These are phyloP conservation scores for Recurvirostra avosetta DNA, from an alignment of 2,113 vertebrate species.

Conservation along the genomic window DNA sequence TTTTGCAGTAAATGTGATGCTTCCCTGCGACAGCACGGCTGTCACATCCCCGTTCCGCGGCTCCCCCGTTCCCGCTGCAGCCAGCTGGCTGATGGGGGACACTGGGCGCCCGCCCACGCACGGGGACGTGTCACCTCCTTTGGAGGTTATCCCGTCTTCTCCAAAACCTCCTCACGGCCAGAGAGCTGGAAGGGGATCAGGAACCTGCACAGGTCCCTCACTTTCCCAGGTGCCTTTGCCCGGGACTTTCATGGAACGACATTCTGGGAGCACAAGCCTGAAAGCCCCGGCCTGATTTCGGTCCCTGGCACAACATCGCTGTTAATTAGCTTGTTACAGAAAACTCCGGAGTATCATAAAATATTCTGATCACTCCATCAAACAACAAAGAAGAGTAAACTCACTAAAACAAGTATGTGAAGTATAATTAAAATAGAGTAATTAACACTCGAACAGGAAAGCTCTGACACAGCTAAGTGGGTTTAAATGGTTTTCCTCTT, in stretches of 20 bases:
- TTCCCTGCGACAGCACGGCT: not conserved
- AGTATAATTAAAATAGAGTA: not conserved
- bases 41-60: too few relatives aligned
- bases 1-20: rapidly evolving
- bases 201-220: not conserved
- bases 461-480: not conserved
- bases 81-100: too few relatives aligned
- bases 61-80: too few relatives aligned
- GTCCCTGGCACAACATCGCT: not conserved
- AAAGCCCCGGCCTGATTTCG: not conserved
- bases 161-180: rapidly evolving
- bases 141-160: not conserved
- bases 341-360: not conserved
- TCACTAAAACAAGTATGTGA: not conserved
- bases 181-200: not conserved
- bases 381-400: not conserved
- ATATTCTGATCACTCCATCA: not conserved
- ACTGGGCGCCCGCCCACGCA: too few relatives aligned
- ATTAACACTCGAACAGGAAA: not conserved
- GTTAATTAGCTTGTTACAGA: not conserved
- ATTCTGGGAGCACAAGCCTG: too few relatives aligned
- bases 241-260: rapidly evolving
- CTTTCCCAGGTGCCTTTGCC: not conserved
- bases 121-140: not conserved
- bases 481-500: not conserved